Conservation (phyloP, 35 echinoderm and acorn worm species). For the Chiridota heheva region DNA sequence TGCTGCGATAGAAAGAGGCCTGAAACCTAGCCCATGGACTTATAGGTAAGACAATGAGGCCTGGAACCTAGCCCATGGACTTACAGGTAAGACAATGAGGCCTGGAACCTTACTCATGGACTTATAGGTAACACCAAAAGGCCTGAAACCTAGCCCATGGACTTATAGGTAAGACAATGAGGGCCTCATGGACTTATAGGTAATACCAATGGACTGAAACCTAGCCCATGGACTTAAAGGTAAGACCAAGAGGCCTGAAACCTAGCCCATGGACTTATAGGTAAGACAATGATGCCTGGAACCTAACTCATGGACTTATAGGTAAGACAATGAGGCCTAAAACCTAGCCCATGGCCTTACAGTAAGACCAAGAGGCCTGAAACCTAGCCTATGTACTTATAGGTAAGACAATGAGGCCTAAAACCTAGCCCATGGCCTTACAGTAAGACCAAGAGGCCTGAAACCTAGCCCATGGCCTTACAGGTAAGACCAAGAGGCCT, state of each 20-base stretch:
- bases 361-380: no score
- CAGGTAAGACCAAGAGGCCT: no score
- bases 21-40: constrained; percentile 88
- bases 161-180: constrained; percentile 88
- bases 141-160: constrained; percentile 78
- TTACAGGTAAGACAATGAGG: constrained; percentile 82
- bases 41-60: constrained; percentile 80
- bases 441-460: no score
- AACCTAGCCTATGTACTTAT: constrained; percentile 87
- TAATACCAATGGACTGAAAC: constrained; percentile 57
- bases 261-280: constrained; percentile 95
- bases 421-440: constrained; percentile 88
- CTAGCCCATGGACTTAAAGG: constrained; percentile 96
- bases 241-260: constrained; percentile 63
- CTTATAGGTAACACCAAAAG: constrained; percentile 85
- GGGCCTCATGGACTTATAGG: no score
- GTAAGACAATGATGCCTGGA: constrained; percentile 68
- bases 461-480: no score
- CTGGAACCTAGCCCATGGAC: constrained; percentile 88
- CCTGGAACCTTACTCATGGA: constrained; percentile 83
- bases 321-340: no score
- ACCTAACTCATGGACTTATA: constrained; percentile 93
- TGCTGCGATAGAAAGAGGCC: constrained; percentile 90
- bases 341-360: no score
- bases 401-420: constrained; percentile 78